These are phyloP conservation scores for Sebastes iracundus DNA, from an alignment of 2,797 vertebrate genomes.

Conservation along the genomic window DNA sequence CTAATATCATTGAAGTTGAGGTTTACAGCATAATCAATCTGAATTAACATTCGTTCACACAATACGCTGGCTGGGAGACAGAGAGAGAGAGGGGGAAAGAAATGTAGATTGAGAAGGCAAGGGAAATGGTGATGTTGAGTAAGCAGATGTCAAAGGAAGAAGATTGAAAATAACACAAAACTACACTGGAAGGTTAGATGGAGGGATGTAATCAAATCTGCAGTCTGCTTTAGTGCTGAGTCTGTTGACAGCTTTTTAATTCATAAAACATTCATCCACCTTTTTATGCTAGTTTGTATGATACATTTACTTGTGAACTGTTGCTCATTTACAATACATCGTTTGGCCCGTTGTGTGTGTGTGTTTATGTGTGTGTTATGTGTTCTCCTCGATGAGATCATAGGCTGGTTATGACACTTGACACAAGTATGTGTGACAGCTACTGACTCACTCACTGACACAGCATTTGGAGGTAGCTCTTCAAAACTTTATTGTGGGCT, in stretches of 20 bases:
- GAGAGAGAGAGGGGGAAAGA: neutral
- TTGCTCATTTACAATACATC: neutral
- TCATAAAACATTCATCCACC: neutral
- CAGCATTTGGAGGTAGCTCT: conserved; percentile 38
- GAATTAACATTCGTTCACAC: conserved; percentile 30
- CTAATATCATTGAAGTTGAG: conserved; percentile 32
- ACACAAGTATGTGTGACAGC: conserved; percentile 54
- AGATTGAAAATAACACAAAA: neutral
- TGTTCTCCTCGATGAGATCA: conserved; percentile 43
- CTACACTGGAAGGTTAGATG: neutral
- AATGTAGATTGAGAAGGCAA: neutral
- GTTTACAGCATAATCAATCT: conserved; percentile 45
- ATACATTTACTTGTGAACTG: neutral
- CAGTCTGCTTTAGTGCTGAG: neutral
- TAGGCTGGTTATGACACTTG: conserved; percentile 57
- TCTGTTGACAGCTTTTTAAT: neutral
- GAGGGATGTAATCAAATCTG: neutral
- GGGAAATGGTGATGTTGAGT: neutral
- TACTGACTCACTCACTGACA: conserved; percentile 53
- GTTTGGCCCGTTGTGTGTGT: neutral
- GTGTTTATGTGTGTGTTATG: neutral
- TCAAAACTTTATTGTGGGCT: conserved; percentile 9
- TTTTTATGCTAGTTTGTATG: neutral
- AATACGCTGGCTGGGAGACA: neutral
- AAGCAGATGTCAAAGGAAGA: neutral